Evolutionary conservation across 2,888 invertebrate species (phyloP), one percentile per base, ranked within the genome.

Genomic region (Tenthredo scrophulariae): DNA sequence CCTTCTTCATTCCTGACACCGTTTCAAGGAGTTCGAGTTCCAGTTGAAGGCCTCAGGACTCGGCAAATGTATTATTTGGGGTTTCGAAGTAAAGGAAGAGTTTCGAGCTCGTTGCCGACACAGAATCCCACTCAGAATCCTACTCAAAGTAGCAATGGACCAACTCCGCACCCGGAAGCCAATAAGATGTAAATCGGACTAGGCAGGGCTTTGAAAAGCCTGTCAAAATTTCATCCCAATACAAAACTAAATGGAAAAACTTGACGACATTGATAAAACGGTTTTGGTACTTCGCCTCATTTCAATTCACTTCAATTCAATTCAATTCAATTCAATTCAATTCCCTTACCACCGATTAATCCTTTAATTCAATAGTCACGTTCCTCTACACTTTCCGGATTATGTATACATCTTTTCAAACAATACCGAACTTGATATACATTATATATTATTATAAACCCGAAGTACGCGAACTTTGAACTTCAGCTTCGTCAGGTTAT

Each of bases 21-120:
- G 67, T 13, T 67, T 67, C 67, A 26, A 67, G 67, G 74, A 74
- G 74, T 74, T 43, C 1, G 22, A 74, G 43, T 43, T 43, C 43
- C 10, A 74, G 67, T 67, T 13, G 43, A 22, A 40, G 40, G 40
- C 74, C 43, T 9, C 40, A 74, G 74, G 74, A 74, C 26, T 43
- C 43, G 40, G 40, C 43, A 43, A 74, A 74, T 74, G 26, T 74
- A 74, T 74, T 74, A 74, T 74, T 74, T 29, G 43, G 43, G 43
- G 40, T 40, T 74, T 43, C 26, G 26, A 22, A 74, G 43, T 43
- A 43, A 74, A 74, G 29, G 22, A 43, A 43, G 43, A 74, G 43
- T 74, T 74, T 26, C 43, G 43, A 43, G 22, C 74, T 43, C 43
- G 43, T 74, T 74, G 74, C 74, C 74, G 43, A 43, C 74, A 43